Percentiles rank a stretch among this genome's conserved stretches.
phyloP scores from a whole-genome alignment of 2,113 vertebrate genomes.

The Pachypanchax playfairii region DNA sequence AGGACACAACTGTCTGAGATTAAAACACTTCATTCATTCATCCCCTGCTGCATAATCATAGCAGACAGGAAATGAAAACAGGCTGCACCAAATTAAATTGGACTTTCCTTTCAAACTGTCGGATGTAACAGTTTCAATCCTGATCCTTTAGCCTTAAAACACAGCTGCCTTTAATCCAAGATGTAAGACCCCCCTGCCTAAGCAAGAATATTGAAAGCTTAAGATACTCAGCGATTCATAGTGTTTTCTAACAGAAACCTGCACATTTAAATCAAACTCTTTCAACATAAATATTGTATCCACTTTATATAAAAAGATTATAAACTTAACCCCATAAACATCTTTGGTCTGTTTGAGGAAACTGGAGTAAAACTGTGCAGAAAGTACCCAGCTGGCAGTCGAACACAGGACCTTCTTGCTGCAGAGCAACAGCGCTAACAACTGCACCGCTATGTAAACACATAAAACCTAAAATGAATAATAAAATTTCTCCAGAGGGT shows the following conservation, averaged over 20 bases:
- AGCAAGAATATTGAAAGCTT: neutral
- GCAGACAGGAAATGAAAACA: conserved; percentile 5
- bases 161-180: conserved; percentile 2
- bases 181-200: neutral
- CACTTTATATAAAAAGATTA: neutral
- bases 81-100: neutral
- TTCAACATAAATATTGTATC: neutral
- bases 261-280: neutral
- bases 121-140: neutral
- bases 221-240: neutral
- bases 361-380: too few species aligned
- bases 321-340: too few species aligned
- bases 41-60: neutral
- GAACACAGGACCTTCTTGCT: too few species aligned
- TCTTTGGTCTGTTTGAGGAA: too few species aligned
- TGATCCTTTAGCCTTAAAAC: neutral
- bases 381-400: too few species aligned
- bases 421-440: too few species aligned
- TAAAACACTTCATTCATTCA: conserved; percentile 6
- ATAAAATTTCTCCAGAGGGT: neutral
- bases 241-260: neutral
- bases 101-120: neutral
- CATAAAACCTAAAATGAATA: neutral
- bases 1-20: conserved; percentile 1
- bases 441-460: too few species aligned